These are phyloP conservation scores for Drosophila nigritarsus DNA, from an alignment of 2,888 invertebrate genomes.

Conservation along the genomic window DNA sequence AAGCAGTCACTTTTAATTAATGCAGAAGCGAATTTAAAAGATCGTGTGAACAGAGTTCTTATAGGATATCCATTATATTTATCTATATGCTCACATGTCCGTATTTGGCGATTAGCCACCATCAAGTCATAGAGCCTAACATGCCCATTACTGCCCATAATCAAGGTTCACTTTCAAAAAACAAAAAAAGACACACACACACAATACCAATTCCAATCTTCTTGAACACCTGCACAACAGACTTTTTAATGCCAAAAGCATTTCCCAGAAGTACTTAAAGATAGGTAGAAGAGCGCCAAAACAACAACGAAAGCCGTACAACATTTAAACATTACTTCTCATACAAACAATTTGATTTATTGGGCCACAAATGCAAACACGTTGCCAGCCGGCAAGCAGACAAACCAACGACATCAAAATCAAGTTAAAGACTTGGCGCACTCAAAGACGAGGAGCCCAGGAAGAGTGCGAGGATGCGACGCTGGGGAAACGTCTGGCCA, in stretches of 20 bases:
- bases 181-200: conserved; percentile 9
- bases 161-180: conserved; percentile 24
- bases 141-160: conserved; percentile 21
- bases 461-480: background rate
- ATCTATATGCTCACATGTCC: too few species aligned
- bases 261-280: conserved; percentile 55
- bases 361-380: conserved; percentile 59
- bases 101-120: conserved; percentile 27
- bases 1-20: conserved; percentile 27
- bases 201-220: conserved; percentile 4
- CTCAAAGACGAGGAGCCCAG: conserved; percentile 25
- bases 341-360: conserved; percentile 70
- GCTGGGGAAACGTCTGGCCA: conserved; percentile 17
- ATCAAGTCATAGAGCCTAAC: conserved; percentile 18
- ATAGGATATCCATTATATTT: background rate
- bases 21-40: background rate
- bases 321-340: conserved; percentile 35
- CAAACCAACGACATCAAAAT: conserved; percentile 51
- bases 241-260: conserved; percentile 44
- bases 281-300: conserved; percentile 36
- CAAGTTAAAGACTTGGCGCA: conserved; percentile 69
- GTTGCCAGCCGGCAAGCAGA: conserved; percentile 42
- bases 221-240: conserved; percentile 52
- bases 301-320: conserved; percentile 2
- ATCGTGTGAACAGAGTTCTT: conserved; percentile 9